Percentiles rank a stretch among this genome's conserved stretches.
These are phyloP conservation scores for Xenopus laevis DNA, from an alignment of 2,113 vertebrate species.

Conservation along the genomic window DNA sequence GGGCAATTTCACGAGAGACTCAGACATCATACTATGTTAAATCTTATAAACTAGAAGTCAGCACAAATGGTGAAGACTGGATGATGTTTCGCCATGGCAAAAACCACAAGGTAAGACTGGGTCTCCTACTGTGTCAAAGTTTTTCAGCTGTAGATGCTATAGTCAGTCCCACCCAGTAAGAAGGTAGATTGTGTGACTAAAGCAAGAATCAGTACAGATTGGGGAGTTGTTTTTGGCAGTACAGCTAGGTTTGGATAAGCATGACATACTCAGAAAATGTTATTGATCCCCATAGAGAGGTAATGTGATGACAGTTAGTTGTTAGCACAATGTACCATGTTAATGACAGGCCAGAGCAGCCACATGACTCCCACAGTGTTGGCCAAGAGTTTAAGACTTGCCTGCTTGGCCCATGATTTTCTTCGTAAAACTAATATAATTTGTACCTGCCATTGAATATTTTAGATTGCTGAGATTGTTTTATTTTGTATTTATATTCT, in stretches of 20 bases:
- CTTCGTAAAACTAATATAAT: conserved; percentile 1
- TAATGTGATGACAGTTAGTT: conserved; percentile 2
- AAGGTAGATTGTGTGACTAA: no score
- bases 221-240: no score
- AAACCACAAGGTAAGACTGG: conserved; percentile 85
- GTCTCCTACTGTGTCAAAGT: no score
- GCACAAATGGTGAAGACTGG: conserved; percentile 98
- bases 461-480: neutral
- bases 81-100: conserved; percentile 96
- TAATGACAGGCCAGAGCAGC: conserved; percentile 10
- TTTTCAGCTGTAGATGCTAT: no score
- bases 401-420: neutral
- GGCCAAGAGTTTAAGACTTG: neutral
- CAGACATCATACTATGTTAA: conserved; percentile 89
- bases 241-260: neutral
- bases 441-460: conserved; percentile 7
- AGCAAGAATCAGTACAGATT: no score
- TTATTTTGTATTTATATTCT: conserved; percentile 13
- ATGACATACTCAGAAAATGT: neutral
- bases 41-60: conserved; percentile 94
- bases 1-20: conserved; percentile 90
- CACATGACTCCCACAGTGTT: neutral
- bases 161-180: no score
- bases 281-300: neutral
- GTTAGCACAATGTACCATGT: neutral